Evolutionary conservation across 2,888 invertebrate species (phyloP).

Genomic region (Nephrotoma flavescens): DNA sequence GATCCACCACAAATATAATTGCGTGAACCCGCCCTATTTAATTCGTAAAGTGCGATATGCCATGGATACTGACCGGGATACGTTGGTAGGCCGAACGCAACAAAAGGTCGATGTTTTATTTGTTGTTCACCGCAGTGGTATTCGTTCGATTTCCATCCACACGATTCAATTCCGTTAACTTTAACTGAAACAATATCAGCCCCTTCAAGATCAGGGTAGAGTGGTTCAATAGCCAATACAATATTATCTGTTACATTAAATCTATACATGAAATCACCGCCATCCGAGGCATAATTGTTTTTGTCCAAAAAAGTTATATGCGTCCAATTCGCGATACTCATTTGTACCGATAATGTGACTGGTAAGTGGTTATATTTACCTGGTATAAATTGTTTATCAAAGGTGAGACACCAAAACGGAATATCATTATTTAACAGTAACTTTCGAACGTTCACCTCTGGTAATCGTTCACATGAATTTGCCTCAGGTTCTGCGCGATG

Average conservation of each 20-base stretch:
- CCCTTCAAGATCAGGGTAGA: background rate
- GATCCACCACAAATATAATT: background rate
- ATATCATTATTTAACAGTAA: background rate
- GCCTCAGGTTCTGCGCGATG: background rate
- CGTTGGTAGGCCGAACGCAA: background rate
- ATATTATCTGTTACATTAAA: background rate
- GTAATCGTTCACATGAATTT: background rate
- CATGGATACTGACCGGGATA: background rate
- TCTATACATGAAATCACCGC: background rate
- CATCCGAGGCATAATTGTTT: background rate
- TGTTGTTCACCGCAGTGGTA: background rate
- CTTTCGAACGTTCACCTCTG: background rate
- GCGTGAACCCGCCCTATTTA: background rate
- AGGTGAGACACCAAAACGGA: background rate
- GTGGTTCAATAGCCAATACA: background rate
- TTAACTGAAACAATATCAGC: background rate
- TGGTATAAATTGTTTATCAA: background rate
- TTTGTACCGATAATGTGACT: too few relatives aligned
- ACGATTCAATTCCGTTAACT: background rate
- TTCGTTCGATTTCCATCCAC: background rate
- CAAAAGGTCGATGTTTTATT: background rate
- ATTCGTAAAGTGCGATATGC: background rate
- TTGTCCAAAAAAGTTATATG: background rate
- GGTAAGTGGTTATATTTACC: too few relatives aligned
- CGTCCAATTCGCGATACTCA: too few relatives aligned